Base-by-base conservation (phyloP, 2,888 invertebrate species). In the Apoda limacodes region DNA sequence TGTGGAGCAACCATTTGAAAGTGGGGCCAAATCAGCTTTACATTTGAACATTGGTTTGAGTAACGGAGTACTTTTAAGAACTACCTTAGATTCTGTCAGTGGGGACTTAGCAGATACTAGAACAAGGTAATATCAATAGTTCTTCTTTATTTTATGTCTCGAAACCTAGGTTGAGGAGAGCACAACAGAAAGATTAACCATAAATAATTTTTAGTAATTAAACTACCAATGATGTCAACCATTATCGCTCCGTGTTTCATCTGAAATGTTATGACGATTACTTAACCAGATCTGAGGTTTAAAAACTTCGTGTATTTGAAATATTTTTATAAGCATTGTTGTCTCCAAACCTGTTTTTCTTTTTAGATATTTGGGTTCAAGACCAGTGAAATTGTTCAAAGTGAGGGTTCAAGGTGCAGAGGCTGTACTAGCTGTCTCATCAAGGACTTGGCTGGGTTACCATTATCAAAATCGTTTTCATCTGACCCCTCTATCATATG, bases 381-480 rank as follows among this genome's bases (percentile, higher is more conserved):
- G 95, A 28, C 93, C 98, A 0, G 98, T 99, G 1, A 98, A 98
- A 66, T 82, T 99, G 3, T 99, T 98, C 68, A 87, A 95, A 58
- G 97, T 99, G 33, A 85, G 88, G 40, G 97, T 98, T 86, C 98
- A 99, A 59, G 94, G 93, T 9, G 89, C 93, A 6, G 97, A 99
- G 68, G 96, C 98, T 1, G 98, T 99, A 0, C 74, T 99, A 17
- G 99, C 99, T 1, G 96, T 98, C 85, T 98, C 98, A 1, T 97
- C 96, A 45, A 85, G 99, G 44, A 95, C 97, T 0, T 99, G 99
- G 99, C 82, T 99, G 13, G 96, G 97, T 55, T 99, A 99, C 62
- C 95, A 95, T 55, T 97, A 98, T 66, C 99, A 99, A 68, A 98
- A 95, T 71, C 85, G 93, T 30, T 95, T 95, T 55, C 97, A 98